phyloP scores from a whole-genome alignment of 2,888 invertebrate species.

The Megastigmus dorsalis region DNA sequence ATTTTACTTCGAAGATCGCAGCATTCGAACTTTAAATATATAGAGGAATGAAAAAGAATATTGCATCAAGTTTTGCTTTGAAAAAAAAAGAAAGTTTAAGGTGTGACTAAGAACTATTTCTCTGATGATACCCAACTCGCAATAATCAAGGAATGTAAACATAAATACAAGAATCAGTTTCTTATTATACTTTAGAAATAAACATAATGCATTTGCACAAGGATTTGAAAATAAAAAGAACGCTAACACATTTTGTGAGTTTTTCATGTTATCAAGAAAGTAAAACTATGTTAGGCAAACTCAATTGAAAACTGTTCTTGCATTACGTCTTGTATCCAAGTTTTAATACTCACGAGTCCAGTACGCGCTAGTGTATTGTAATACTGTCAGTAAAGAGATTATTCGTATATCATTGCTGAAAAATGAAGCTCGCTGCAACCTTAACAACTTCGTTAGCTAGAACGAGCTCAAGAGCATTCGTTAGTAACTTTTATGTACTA shows the following conservation, averaged over 20 bases:
- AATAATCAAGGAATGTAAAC: background rate
- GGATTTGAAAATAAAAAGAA: too few species aligned
- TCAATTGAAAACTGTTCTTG: too few species aligned
- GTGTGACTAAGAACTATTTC: slow-evolving; percentile 40
- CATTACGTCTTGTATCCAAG: too few species aligned
- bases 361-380: slow-evolving; percentile 69
- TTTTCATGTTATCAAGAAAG: too few species aligned
- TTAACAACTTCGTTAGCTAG: slow-evolving; percentile 51
- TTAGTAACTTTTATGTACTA: slow-evolving; percentile 12
- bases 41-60: slow-evolving; percentile 19
- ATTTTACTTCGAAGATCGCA: slow-evolving; percentile 29
- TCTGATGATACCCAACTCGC: slow-evolving; percentile 41
- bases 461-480: too few species aligned
- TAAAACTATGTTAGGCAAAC: too few species aligned
- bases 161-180: background rate
- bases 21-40: slow-evolving; percentile 21
- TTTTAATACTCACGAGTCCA: slow-evolving; percentile 63
- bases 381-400: slow-evolving; percentile 74
- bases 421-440: slow-evolving; percentile 62
- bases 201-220: too few species aligned
- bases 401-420: slow-evolving; percentile 62
- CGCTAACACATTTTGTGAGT: too few species aligned
- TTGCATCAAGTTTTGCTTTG: slow-evolving; percentile 24
- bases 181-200: background rate
- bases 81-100: slow-evolving; percentile 9